Evolutionary conservation across 2,113 vertebrate species (phyloP), one percentile per base, ranked within the genome.

Genomic region (Myotis davidii): DNA sequence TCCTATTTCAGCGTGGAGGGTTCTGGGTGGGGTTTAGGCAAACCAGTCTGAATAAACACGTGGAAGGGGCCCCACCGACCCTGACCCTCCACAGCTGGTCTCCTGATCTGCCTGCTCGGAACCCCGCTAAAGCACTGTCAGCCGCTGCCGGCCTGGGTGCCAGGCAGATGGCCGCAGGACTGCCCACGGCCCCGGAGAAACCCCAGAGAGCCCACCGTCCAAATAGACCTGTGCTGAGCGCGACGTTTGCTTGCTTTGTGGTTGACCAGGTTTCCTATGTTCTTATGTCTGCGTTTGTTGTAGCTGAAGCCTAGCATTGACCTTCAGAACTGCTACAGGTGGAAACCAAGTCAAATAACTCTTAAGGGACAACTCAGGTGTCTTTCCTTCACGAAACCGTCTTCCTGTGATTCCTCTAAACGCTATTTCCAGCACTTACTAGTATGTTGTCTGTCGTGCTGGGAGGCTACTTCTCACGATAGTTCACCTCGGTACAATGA

Each of bases 201-300:
- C 77, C 73, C 73, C 52, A 39, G 3, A 42, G 42, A 83, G 29
- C 9, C 67, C n/a, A 11, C 20, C 0, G 50, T 34, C 37, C 73
- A 52, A 2, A 23, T 0, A 20, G 4, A 12, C 1, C 5, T 50
- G 6, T 6, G 0, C 17, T 0, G 29, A 54, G 27, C 6, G 1
- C 1, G 2, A 3, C 0, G 5, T 50, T 52, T 32, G 16, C 27
- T 56, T 6, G 52, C 45, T 61, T 17, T 6, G 23, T 1, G 88
- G 32, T 45, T 21, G 9, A 3, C 76, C 59, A 7, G 37, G 6
- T 17, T 17, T 39, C 34, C 37, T 3, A 2, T 17, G 9, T n/a
- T 50, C 21, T 27, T 17, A 17, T 29, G 32, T 69, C 32, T 73
- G 18, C 34, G 34, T 54, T 32, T 39, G 17, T 5, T 42, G 21